phyloP scores from a whole-genome alignment of 2,888 invertebrate genomes.

The Ochropleura leucogaster region DNA sequence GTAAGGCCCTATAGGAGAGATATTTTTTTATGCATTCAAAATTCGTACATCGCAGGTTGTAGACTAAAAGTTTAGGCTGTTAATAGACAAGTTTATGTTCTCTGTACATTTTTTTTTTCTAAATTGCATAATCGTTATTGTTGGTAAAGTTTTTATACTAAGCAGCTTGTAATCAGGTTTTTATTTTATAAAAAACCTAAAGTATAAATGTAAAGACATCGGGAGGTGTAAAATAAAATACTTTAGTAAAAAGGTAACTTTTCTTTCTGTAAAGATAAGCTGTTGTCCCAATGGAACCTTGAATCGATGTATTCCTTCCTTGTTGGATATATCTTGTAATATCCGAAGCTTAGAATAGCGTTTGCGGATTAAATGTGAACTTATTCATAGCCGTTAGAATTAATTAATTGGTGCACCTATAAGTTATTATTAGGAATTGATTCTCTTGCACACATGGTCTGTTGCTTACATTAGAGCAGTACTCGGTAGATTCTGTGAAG shows the following conservation, averaged over 20 bases:
- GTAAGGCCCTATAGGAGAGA: slow-evolving; percentile 89
- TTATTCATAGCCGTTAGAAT: slow-evolving; percentile 78
- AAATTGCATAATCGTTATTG: slow-evolving; percentile 88
- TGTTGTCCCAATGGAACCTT: slow-evolving; percentile 73
- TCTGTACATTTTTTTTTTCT: slow-evolving; percentile 75
- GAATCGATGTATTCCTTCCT: slow-evolving; percentile 72
- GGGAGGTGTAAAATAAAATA: slow-evolving; percentile 87
- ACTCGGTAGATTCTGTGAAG: slow-evolving; percentile 65
- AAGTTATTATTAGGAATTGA: slow-evolving; percentile 80
- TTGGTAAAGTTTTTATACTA: slow-evolving; percentile 87
- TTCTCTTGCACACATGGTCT: slow-evolving; percentile 77
- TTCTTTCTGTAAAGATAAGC: slow-evolving; percentile 78
- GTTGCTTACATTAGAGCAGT: slow-evolving; percentile 65
- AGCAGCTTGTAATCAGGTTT: slow-evolving; percentile 88
- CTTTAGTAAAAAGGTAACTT: slow-evolving; percentile 83
- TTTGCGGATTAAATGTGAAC: slow-evolving; percentile 77
- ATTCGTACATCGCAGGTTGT: slow-evolving; percentile 84
- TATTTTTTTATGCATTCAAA: slow-evolving; percentile 90
- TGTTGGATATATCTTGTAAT: slow-evolving; percentile 70
- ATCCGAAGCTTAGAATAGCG: slow-evolving; percentile 74
- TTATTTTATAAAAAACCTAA: slow-evolving; percentile 82
- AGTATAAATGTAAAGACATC: slow-evolving; percentile 85
- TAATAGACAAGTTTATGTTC: slow-evolving; percentile 68
- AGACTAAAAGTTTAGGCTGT: slow-evolving; percentile 77
- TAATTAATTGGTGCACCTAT: slow-evolving; percentile 79